Base-by-base conservation (phyloP, 2,113 vertebrate species). In the rabbit (Oryctolagus cuniculus) region DNA sequence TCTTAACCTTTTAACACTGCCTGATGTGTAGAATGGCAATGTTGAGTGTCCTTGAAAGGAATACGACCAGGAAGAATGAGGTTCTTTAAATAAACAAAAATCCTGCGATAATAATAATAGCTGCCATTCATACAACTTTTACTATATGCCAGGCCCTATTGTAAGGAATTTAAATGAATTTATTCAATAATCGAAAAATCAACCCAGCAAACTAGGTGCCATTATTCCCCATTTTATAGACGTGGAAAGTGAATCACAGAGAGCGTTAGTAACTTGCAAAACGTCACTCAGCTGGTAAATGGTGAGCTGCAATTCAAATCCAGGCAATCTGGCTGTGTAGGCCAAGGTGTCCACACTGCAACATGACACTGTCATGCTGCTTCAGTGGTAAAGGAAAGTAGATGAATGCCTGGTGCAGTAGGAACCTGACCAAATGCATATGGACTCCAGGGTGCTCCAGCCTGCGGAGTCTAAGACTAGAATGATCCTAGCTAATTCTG, bases 1-100 rank as follows among this genome's bases (percentile, higher is more conserved):
- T 85, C 86, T 94, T 93, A 86, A 94, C 34, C 27, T 80, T 96
- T 94, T 86, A 80, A 77, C 55, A 64, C 58, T 93, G 75, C 92
- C 92, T 95, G 29, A 73, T 96, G 1, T 86, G 7, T 85, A 34
- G 89, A 90, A 90, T 73, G 72, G n/a, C 24, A 93, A 36, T 67
- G 3, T 69, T 34, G 6, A 89, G 19, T 92, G 19, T 11, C 64
- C 91, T 94, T 67, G 61, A 69, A 94, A 97, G 25, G n/a, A 96
- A 58, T 53, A 53, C 63, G 77, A 84, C 29, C 38, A 79, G 77
- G 51, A 96, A 91, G 74, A 94, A 19, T 93, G n/a, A 87, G 69
- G 9, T 78, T 92, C 92, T 95, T 94, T 93, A 95, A 91, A 83
- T 86, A 87, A 88, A 78, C 55, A 90, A 74, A 84, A 90, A 73